Conservation (phyloP, 53 echinoderm and acorn worm species). For the Holothuria scabra region DNA sequence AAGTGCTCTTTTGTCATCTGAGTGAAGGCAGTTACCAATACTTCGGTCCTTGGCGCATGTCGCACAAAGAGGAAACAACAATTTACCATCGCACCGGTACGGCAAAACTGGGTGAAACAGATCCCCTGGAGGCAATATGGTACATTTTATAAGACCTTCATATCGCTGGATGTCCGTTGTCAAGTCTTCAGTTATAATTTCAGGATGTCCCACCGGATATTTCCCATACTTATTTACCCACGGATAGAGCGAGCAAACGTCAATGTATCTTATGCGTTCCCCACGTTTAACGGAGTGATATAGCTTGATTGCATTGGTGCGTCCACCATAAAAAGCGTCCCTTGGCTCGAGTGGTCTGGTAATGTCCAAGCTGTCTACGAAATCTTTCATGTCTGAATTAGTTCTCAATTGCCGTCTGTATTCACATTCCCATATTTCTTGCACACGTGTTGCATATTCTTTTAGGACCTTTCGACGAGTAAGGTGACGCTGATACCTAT, state of each 20-base stretch:
- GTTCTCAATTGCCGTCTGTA: not conserved
- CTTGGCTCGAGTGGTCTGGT: conserved; percentile 19
- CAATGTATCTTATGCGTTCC: conserved; percentile 56
- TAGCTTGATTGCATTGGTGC: conserved; percentile 50
- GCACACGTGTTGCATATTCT: too few relatives aligned
- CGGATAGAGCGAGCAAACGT: conserved; percentile 68
- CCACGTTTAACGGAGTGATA: not conserved
- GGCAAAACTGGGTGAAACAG: conserved; percentile 76
- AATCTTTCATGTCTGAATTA: conserved; percentile 6
- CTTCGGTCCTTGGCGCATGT: conserved; percentile 36
- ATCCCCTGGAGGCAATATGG: conserved; percentile 54
- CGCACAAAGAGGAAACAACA: conserved; percentile 74
- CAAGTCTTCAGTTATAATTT: conserved; percentile 50
- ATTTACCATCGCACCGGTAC: conserved; percentile 37
- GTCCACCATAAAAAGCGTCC: conserved; percentile 54
- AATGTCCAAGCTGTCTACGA: conserved; percentile 25
- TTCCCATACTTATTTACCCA: conserved; percentile 66
- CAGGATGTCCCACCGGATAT: conserved; percentile 69
- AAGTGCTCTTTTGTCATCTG: not conserved
- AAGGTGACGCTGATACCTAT: not conserved
- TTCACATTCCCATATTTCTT: conserved; percentile 60
- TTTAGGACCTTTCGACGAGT: not conserved
- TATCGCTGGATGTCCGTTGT: conserved; percentile 49
- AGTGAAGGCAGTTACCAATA: too few relatives aligned
- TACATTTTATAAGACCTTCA: conserved; percentile 69